phyloP scores from a whole-genome alignment of 2,113 vertebrate genomes.

The Elgaria multicarinata region DNA sequence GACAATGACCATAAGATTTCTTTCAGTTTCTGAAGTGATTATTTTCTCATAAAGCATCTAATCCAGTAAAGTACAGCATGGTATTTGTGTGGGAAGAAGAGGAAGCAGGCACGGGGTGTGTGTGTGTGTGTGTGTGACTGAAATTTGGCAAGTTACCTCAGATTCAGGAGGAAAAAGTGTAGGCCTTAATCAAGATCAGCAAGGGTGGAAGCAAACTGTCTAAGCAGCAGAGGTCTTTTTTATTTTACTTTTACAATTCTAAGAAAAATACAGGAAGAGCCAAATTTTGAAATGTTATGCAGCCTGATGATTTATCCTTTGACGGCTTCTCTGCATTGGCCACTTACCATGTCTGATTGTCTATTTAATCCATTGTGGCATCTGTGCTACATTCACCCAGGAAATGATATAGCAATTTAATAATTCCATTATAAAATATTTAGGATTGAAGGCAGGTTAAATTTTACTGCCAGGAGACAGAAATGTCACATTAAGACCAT shows the following conservation, averaged over 20 bases:
- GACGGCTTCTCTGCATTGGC: background rate
- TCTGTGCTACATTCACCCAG: background rate
- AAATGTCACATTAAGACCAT: background rate
- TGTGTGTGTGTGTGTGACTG: background rate
- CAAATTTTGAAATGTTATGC: background rate
- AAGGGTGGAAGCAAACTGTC: conserved; percentile 59
- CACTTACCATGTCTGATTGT: background rate
- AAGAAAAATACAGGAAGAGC: conserved; percentile 50
- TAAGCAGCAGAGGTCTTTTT: background rate
- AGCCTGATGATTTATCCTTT: background rate
- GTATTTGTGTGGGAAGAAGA: conserved; percentile 47
- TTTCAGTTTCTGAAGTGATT: conserved; percentile 57
- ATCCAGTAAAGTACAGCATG: conserved; percentile 48
- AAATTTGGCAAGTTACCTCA: conserved; percentile 58
- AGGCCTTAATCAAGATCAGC: conserved; percentile 48
- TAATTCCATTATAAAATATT: background rate
- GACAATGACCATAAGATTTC: conserved; percentile 47
- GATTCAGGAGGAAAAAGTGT: conserved; percentile 55
- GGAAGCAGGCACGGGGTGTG: background rate
- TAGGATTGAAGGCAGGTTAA: background rate
- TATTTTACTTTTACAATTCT: background rate
- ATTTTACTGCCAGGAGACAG: background rate
- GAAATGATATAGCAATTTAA: background rate
- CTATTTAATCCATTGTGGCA: background rate
- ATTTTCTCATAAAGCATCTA: conserved; percentile 68